Conservation (phyloP, 1,140 invertebrate genomes). For the Bombus waltoni region DNA sequence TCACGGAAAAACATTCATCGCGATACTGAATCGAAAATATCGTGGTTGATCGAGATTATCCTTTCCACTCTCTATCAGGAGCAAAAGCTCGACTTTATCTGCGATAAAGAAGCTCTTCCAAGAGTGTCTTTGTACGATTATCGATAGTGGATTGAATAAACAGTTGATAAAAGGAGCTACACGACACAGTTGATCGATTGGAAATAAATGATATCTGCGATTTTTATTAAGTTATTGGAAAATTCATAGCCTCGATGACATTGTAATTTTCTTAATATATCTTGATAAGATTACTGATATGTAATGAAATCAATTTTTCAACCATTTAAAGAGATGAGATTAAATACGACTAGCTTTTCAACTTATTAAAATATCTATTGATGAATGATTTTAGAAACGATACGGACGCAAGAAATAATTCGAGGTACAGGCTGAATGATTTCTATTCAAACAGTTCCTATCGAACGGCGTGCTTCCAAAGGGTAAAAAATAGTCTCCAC, state of each 20-base stretch:
- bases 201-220: constrained; percentile 54
- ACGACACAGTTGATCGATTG: constrained; percentile 19
- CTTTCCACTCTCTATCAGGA: constrained; percentile 37
- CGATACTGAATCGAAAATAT: constrained; percentile 41
- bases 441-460: background rate
- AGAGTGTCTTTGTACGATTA: constrained; percentile 9
- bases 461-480: background rate
- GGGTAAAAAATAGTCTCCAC: background rate
- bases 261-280: background rate
- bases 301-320: too few species aligned
- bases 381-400: background rate
- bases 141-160: constrained; percentile 44
- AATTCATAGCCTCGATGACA: background rate
- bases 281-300: background rate
- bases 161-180: constrained; percentile 22
- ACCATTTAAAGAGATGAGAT: background rate
- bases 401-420: background rate
- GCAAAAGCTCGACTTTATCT: constrained; percentile 39
- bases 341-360: background rate
- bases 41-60: constrained; percentile 20
- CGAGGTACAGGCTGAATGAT: background rate
- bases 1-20: constrained; percentile 20
- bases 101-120: constrained; percentile 45
- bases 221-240: constrained; percentile 3
- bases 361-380: background rate